Evolutionary conservation across 2,113 vertebrate species (phyloP), one percentile per base, ranked within the genome.

Genomic region (Ceuthmochares aereus): DNA sequence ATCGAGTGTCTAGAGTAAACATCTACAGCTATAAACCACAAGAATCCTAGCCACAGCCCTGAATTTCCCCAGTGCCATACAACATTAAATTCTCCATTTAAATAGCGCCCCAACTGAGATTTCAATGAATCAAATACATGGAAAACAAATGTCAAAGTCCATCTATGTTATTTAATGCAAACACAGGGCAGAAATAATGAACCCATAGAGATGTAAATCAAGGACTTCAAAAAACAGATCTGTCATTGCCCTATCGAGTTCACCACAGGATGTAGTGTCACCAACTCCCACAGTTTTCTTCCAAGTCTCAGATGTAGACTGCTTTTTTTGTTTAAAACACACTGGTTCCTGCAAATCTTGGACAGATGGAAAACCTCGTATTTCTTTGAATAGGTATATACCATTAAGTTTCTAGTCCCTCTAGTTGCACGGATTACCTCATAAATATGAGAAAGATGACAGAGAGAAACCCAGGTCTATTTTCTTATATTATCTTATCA

Each of bases 111-210:
- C 0, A 6, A 15, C 13, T 55, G 70, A 94, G 52, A 88, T 59
- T 51, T 37, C 59, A 70, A 11, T 52, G 13, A 59, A 52, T 32
- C 51, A 88, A 85, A 79, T 58, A 52, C 0, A 73, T 36, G 22
- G 55, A 76, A 96, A 96, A 85, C 76, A 80, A 76, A 85, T 47
- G 12, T 47, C 74, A 29, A 21, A 62, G 27, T 42, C 56, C 43
- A 49, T 84, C 74, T 73, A 4, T 63, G 42, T 22, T 89, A 80
- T 34, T 70, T 63, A 40, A 6, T 27, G 42, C 12, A 16, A n/a
- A 70, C 9, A 45, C 32, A 69, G 20, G 67, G 60, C 43, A 95
- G 59, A 90, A 88, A 55, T 55, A 69, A 91, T 40, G 10, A 91
- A 63, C 70, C 59, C 29, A 63, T 0, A 34, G 47, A 90, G 54